Conservation (phyloP, 1,140 invertebrate species). For the Formica selysi region DNA sequence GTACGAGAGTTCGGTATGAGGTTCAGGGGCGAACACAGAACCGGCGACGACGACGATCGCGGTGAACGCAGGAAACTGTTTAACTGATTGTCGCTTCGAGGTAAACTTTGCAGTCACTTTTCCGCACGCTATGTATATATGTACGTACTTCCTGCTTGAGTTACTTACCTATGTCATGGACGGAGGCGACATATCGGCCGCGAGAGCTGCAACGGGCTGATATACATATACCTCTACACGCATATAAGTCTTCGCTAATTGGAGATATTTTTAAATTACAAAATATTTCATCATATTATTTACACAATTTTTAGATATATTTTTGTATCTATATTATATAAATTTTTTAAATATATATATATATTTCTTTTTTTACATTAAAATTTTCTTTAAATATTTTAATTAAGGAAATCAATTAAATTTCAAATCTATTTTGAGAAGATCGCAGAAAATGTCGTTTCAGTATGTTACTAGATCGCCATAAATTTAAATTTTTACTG, state of each 20-base stretch:
- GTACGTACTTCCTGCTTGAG: conserved; percentile 67
- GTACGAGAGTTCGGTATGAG: conserved; percentile 32
- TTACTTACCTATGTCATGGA: conserved; percentile 69
- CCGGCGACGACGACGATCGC: conserved; percentile 61
- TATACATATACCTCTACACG: background rate
- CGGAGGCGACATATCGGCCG: conserved; percentile 50
- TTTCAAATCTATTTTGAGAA: background rate
- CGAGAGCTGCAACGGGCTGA: conserved; percentile 35
- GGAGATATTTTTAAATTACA: conserved; percentile 8
- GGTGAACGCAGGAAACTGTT: conserved; percentile 74
- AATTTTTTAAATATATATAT: background rate
- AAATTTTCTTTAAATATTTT: background rate
- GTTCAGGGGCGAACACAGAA: conserved; percentile 53
- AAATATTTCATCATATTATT: background rate
- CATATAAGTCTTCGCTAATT: background rate
- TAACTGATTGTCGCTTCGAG: conserved; percentile 78
- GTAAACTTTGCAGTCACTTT: conserved; percentile 76
- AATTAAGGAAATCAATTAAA: background rate
- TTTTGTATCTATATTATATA: background rate
- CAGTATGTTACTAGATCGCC: background rate
- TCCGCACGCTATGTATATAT: conserved; percentile 68
- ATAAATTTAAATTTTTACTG: background rate
- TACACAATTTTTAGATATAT: background rate
- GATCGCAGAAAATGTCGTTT: background rate
- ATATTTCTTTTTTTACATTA: background rate